A percentile compares a stretch with the other conserved stretches of the same genome.
Conservation (phyloP, 1,140 invertebrate species). For the Anastatus disparis region DNA sequence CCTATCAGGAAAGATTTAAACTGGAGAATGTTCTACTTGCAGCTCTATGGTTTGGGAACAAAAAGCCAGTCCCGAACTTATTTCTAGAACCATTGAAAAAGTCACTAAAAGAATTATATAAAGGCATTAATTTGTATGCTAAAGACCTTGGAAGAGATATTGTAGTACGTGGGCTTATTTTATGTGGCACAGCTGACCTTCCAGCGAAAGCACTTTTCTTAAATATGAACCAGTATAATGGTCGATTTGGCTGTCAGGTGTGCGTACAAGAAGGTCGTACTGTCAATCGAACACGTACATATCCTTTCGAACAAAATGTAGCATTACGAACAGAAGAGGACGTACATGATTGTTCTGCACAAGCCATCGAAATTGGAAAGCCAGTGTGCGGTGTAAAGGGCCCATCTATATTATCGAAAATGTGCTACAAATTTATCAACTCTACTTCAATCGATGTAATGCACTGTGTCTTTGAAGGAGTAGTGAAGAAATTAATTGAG, state of each 20-base stretch:
- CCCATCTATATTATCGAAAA: not conserved
- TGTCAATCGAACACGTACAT: not conserved
- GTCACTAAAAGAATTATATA: not conserved
- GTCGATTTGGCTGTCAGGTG: slow-evolving; percentile 4
- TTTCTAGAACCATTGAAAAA: not conserved
- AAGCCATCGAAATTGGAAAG: not conserved
- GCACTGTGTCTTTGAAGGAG: slow-evolving; percentile 33
- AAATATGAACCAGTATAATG: slow-evolving; percentile 11
- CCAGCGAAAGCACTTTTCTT: slow-evolving; percentile 13
- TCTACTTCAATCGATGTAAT: slow-evolving; percentile 24
- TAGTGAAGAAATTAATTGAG: slow-evolving; percentile 31
- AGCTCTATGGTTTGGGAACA: slow-evolving; percentile 21
- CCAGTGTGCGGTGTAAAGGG: slow-evolving; percentile 21
- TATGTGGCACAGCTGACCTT: not conserved
- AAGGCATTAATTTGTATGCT: not conserved
- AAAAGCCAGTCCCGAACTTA: slow-evolving; percentile 29
- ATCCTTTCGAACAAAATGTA: not conserved
- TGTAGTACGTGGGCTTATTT: not conserved
- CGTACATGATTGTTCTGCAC: not conserved
- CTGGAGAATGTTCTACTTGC: slow-evolving; percentile 29
- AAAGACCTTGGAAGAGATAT: not conserved
- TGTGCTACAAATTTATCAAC: slow-evolving; percentile 33
- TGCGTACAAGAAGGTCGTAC: not conserved
- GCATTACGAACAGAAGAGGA: not conserved
- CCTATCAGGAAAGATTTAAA: slow-evolving; percentile 34